Percentiles rank a stretch among this genome's conserved stretches.
These are phyloP conservation scores for Dione juno DNA, from an alignment of 2,888 invertebrate species.

Conservation along the genomic window DNA sequence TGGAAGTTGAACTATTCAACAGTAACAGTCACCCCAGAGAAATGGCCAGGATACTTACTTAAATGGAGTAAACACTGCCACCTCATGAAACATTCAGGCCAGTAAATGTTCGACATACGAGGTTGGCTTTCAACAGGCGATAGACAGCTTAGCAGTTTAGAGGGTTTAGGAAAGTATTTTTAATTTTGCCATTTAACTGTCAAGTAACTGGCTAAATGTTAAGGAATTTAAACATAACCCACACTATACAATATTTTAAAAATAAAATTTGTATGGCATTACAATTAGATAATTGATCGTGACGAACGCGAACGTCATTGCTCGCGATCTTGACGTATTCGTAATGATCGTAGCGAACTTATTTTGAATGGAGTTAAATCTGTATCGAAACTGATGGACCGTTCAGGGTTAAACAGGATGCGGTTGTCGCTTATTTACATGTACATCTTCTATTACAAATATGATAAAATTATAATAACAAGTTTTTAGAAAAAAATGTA, in stretches of 20 bases:
- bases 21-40: slow-evolving; percentile 45
- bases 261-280: neutral
- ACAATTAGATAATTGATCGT: slow-evolving; percentile 27
- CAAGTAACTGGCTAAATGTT: neutral
- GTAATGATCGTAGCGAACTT: slow-evolving; percentile 5
- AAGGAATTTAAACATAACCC: too few species aligned
- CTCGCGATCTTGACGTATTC: slow-evolving; percentile 8
- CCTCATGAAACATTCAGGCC: slow-evolving; percentile 47
- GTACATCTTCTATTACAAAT: slow-evolving; percentile 13
- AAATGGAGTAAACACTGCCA: slow-evolving; percentile 38
- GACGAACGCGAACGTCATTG: slow-evolving; percentile 12
- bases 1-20: slow-evolving; percentile 45
- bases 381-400: slow-evolving; percentile 6
- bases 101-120: slow-evolving; percentile 35
- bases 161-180: neutral
- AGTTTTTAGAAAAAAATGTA: neutral
- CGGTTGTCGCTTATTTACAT: slow-evolving; percentile 9
- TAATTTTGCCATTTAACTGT: neutral
- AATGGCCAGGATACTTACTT: slow-evolving; percentile 42
- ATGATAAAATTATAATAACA: neutral
- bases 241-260: too few species aligned
- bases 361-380: slow-evolving; percentile 18
- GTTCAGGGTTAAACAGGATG: slow-evolving; percentile 23
- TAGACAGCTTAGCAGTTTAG: neutral
- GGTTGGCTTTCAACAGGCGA: slow-evolving; percentile 19